A percentile compares a stretch with the other conserved stretches of the same genome.
Conservation (phyloP, 2,888 invertebrate species). For the Maniola hyperantus region DNA sequence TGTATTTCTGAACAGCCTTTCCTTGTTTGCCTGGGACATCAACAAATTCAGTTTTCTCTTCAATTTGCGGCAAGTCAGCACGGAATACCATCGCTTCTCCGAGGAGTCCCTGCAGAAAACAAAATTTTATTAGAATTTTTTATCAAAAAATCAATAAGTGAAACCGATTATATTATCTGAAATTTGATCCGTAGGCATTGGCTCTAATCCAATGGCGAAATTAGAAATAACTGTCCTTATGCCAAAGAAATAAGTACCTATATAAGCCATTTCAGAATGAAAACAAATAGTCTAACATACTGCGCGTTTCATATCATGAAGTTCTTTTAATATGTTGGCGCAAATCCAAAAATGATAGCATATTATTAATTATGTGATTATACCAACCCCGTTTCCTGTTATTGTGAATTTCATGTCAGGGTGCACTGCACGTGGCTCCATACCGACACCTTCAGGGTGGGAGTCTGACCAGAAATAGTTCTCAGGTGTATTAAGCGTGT, state of each 20-base stretch:
- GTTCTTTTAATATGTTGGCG: constrained; percentile 26
- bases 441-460: constrained; percentile 87
- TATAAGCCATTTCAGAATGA: constrained; percentile 8
- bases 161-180: background rate
- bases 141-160: background rate
- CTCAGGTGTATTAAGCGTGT: constrained; percentile 81
- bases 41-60: constrained; percentile 84
- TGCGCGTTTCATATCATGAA: constrained; percentile 16
- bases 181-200: constrained; percentile 36
- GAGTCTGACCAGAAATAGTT: constrained; percentile 92
- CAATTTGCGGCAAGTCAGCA: constrained; percentile 86
- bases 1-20: constrained; percentile 83
- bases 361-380: constrained; percentile 20
- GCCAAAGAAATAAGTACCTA: constrained; percentile 24
- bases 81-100: constrained; percentile 87
- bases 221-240: constrained; percentile 22
- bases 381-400: constrained; percentile 82
- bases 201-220: constrained; percentile 45
- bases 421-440: constrained; percentile 85
- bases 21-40: constrained; percentile 73
- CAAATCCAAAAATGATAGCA: constrained; percentile 20
- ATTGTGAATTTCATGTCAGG: constrained; percentile 86
- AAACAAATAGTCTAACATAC: constrained; percentile 16
- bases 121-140: constrained; percentile 17
- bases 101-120: constrained; percentile 69